These are phyloP conservation scores for Drosophila murphyi DNA, from an alignment of 1,140 invertebrate genomes.

Conservation along the genomic window DNA sequence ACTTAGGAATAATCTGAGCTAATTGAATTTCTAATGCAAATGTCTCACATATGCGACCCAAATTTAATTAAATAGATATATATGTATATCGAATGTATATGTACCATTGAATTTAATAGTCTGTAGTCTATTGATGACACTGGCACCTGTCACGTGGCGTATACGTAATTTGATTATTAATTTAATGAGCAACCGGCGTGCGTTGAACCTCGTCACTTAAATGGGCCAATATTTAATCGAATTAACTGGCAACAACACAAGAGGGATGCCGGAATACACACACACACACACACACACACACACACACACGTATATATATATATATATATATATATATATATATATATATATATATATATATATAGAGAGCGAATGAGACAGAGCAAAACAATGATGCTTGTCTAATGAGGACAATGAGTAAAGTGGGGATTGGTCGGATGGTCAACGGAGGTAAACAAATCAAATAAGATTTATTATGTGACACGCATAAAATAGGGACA, in stretches of 20 bases:
- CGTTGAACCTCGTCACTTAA: conserved; percentile 45
- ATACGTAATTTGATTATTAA: conserved; percentile 82
- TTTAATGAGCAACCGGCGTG: conserved; percentile 60
- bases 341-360: neutral
- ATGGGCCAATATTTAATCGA: conserved; percentile 68
- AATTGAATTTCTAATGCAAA: conserved; percentile 36
- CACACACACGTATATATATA: neutral
- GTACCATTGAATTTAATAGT: conserved; percentile 23
- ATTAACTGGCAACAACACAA: conserved; percentile 46
- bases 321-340: neutral
- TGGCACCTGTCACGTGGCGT: conserved; percentile 58
- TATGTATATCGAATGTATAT: neutral
- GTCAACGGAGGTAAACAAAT: conserved; percentile 73
- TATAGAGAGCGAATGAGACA: neutral
- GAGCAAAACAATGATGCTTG: conserved; percentile 62
- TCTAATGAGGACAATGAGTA: conserved; percentile 58
- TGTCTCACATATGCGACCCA: conserved; percentile 31
- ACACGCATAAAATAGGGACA: conserved; percentile 78
- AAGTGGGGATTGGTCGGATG: conserved; percentile 22
- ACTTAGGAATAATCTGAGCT: conserved; percentile 30
- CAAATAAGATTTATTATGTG: conserved; percentile 83
- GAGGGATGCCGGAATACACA: conserved; percentile 12
- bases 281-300: conserved; percentile 7
- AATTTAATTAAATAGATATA: conserved; percentile 66
- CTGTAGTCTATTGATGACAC: conserved; percentile 12